A percentile compares a stretch with the other conserved stretches of the same genome.
Conservation (phyloP, 2,797 vertebrate species). For the Schizothorax lantsangensis region DNA sequence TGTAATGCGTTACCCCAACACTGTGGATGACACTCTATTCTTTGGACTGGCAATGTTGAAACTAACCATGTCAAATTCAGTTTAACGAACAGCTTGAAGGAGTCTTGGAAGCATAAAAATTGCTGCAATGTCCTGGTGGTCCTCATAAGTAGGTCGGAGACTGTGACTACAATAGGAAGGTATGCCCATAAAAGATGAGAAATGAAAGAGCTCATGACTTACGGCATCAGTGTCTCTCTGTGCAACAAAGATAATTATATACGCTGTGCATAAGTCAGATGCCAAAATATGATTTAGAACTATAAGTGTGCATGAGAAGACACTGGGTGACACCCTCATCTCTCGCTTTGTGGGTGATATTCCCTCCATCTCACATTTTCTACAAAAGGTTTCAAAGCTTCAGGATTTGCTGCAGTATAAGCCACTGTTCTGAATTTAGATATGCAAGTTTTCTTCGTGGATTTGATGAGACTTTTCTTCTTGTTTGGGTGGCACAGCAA, state of each 20-base stretch:
- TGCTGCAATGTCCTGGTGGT: conserved; percentile 4
- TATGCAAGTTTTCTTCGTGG: background rate
- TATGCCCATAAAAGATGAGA: conserved; percentile 16
- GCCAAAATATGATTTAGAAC: background rate
- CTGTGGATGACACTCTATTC: background rate
- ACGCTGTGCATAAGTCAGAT: background rate
- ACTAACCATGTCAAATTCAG: background rate
- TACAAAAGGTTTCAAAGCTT: background rate
- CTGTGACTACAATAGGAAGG: conserved; percentile 13
- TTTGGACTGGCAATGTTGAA: background rate
- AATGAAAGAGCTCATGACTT: conserved; percentile 11
- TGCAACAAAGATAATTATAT: conserved; percentile 5
- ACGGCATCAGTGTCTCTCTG: conserved; percentile 16
- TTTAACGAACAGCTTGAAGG: conserved; percentile 5
- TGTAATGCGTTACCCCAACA: no score
- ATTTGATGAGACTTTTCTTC: background rate
- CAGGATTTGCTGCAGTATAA: background rate
- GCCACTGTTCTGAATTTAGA: background rate
- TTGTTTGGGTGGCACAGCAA: conserved; percentile 2
- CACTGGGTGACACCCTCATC: background rate
- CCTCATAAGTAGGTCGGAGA: conserved; percentile 3
- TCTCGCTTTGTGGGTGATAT: background rate
- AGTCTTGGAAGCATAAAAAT: conserved; percentile 26
- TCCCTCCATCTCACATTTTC: background rate
- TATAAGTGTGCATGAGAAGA: background rate